These are phyloP conservation scores for Centropyge bicolor DNA, from an alignment of 2,797 vertebrate genomes.

Conservation along the genomic window DNA sequence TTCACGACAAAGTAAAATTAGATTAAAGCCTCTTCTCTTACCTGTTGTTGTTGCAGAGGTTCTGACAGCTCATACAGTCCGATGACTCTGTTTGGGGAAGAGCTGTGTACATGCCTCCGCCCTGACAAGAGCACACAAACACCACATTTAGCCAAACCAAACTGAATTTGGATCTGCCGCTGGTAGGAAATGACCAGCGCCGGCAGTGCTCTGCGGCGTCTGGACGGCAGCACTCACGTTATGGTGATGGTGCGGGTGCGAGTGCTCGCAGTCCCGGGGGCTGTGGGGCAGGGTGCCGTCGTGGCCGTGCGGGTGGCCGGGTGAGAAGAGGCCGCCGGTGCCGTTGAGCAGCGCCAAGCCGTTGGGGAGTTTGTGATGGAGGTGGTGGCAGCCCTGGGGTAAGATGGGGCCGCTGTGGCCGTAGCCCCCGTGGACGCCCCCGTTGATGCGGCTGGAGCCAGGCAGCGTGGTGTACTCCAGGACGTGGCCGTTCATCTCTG, in stretches of 20 bases:
- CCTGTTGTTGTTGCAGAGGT: constrained; percentile 98
- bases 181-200: too few relatives aligned
- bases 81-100: constrained; percentile 88
- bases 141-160: constrained; percentile 39
- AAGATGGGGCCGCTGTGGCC: constrained; percentile 81
- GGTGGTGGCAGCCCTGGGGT: constrained; percentile 89
- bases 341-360: constrained; percentile 87
- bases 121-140: constrained; percentile 81
- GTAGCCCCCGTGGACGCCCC: constrained; percentile 86
- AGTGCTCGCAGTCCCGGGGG: constrained; percentile 88
- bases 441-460: constrained; percentile 84
- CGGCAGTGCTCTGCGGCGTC: background rate
- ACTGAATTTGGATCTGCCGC: background rate
- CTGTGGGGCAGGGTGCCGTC: constrained; percentile 79
- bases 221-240: constrained; percentile 78
- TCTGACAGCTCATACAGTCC: constrained; percentile 93
- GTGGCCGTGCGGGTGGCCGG: constrained; percentile 80
- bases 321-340: constrained; percentile 82
- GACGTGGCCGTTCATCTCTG: constrained; percentile 90
- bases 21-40: constrained; percentile 60
- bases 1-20: background rate
- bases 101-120: constrained; percentile 88
- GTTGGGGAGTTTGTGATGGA: constrained; percentile 89
- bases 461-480: constrained; percentile 90
- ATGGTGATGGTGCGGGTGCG: constrained; percentile 85